phyloP scores from a whole-genome alignment of 2,113 vertebrate genomes.

The Corynorhinus townsendii region DNA sequence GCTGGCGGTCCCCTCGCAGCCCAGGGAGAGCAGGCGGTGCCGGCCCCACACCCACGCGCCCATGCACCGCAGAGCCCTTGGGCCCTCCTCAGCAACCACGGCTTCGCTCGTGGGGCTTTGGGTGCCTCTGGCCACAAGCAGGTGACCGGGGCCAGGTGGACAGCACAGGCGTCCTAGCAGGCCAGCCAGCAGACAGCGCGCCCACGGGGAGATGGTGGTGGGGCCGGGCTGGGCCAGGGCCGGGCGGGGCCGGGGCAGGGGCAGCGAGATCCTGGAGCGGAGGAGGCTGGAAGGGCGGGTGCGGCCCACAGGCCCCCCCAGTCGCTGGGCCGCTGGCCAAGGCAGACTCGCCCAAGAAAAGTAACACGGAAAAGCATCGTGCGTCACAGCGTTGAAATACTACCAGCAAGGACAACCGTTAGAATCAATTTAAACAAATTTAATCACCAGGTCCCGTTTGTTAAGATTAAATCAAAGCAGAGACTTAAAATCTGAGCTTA shows the following conservation, averaged over 20 bases:
- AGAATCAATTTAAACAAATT: background rate
- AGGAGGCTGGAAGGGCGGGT: background rate
- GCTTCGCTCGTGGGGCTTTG: background rate
- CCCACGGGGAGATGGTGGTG: background rate
- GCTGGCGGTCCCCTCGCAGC: too few species aligned
- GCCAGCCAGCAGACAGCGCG: fast-evolving
- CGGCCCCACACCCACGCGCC: background rate
- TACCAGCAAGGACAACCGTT: background rate
- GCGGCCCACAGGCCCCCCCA: fast-evolving
- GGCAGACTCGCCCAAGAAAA: background rate
- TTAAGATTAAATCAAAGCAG: background rate
- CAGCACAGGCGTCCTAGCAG: fast-evolving
- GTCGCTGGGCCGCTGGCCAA: fast-evolving
- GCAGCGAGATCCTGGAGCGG: too few species aligned
- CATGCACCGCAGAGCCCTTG: fast-evolving
- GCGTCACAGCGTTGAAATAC: background rate
- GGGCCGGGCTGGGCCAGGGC: fast-evolving
- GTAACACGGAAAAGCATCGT: fast-evolving
- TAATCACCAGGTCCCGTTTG: background rate
- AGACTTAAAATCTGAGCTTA: background rate
- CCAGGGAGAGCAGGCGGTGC: too few species aligned
- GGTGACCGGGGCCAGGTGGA: background rate
- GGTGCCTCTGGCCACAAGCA: background rate
- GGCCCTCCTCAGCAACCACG: background rate
- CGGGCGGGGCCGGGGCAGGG: fast-evolving